Evolutionary conservation across 2,888 invertebrate species (phyloP).

Genomic region (Tenthredo distinguenda): DNA sequence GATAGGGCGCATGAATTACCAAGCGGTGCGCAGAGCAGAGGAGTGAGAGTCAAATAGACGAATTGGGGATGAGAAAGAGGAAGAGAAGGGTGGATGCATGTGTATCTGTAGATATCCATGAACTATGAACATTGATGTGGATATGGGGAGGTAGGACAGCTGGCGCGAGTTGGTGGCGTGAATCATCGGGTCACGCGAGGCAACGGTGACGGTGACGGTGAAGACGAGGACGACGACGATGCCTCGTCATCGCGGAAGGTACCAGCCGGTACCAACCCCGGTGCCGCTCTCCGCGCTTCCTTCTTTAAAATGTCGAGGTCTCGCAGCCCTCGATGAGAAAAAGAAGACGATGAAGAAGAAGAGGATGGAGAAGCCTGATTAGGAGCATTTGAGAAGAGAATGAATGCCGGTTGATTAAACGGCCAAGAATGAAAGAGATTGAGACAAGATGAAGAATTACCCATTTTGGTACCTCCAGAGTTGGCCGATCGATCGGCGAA

Average conservation of each 20-base stretch:
- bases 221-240: constrained; percentile 19
- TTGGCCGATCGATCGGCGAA: not conserved
- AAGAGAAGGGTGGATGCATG: constrained; percentile 20
- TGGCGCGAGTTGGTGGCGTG: constrained; percentile 64
- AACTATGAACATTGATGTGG: constrained; percentile 15
- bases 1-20: constrained; percentile 49
- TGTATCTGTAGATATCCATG: constrained; percentile 10
- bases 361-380: not conserved
- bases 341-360: not conserved
- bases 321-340: not conserved
- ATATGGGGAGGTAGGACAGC: constrained; percentile 39
- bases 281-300: not conserved
- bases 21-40: constrained; percentile 16
- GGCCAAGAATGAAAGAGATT: not conserved
- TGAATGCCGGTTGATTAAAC: constrained; percentile 6
- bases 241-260: constrained; percentile 57
- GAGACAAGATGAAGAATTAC: not conserved
- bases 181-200: constrained; percentile 76
- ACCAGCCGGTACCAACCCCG: constrained; percentile 66
- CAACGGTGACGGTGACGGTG: constrained; percentile 7
- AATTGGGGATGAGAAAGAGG: not conserved
- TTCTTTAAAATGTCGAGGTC: not conserved
- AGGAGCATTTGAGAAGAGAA: not conserved
- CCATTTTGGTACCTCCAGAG: not conserved
- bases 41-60: constrained; percentile 3